Base-by-base conservation (phyloP, 2,888 invertebrate species). In the Troides helena region DNA sequence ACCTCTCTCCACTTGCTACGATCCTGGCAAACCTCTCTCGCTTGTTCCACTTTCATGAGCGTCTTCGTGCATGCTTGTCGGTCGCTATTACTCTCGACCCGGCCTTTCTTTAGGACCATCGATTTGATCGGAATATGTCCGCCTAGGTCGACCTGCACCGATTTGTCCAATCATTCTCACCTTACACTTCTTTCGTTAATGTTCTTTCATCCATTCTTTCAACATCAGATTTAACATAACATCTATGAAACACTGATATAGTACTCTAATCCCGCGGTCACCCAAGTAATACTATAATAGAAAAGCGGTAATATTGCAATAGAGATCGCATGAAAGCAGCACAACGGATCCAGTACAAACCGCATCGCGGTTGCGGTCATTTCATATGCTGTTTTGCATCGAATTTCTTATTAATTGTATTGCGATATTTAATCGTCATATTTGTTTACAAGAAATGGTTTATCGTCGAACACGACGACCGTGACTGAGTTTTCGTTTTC, bases 321-420 rank as follows among this genome's bases (percentile, higher is more conserved):
- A 25, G 59, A 68, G 68, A 67, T 59, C 66, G 21, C 30, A 67
- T 53, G 66, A 70, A 70, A 70, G 70, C 25, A 36, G 53, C 17
- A 62, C 23, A 50, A 58, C 46, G 62, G 62, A 62, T 66, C 58
- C 57, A 36, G 53, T 59, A 59, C 36, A 62, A 62, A 63, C 70
- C 66, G 43, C 70, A 66, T 30, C 62, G 70, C 43, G 70, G 66
- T 67, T 70, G 66, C 17, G 66, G 70, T 63, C 30, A 62, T 66
- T 59, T 60, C 59, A 21, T 67, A 63, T 21, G 58, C 50, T 23
- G 62, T 63, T 66, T 39, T 63, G 65, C 53, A 43, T 70, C 53
- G 25, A 56, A 53, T 70, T 70, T 63, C 70, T n/a, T 23, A 70
- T 59, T 59, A 39, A 70, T 67, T 53, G 59, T 23, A 64, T 63